Evolutionary conservation across 2,888 invertebrate species (phyloP), one percentile per base, ranked within the genome.

Genomic region (Trilocha varians): DNA sequence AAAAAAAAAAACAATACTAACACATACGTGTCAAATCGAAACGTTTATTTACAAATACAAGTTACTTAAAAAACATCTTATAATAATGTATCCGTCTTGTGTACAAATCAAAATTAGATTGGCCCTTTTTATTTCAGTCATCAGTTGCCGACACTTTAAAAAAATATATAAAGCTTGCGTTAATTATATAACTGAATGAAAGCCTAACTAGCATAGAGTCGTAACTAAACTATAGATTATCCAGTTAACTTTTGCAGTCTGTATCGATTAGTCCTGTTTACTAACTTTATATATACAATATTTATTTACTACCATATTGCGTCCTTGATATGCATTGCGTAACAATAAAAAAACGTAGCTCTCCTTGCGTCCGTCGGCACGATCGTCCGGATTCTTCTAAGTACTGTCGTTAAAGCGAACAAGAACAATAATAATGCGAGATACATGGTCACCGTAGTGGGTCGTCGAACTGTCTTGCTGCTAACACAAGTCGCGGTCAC

Each of bases 291-390:
- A 85, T 84, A 67, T 85, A 85, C 84, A 85, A 78, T 82, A 84
- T 85, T 84, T 84, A 85, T 84, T 84, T 78, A 70, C 85, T 85
- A 85, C 77, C 85, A 84, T 85, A 85, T 85, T 85, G 85, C 85
- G 85, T 85, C 74, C 80, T 77, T 83, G 85, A 85, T 85, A 85
- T 84, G 85, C 85, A 84, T 85, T 75, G 85, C 85, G 85, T 83
- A 84, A 84, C 85, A 84, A 84, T 83, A 84, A 83, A 83, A 83
- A 83, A 83, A 82, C 77, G 67, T 80, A 80, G 83, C 83, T n/a
- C 80, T 75, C 74, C 66, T 78, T 76, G 80, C 77, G 75, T 65
- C 68, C 58, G 68, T 70, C 67, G 48, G 53, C 55, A 59, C 57
- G 61, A 57, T 53, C 69, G 48, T 60, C 52, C 66, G 63, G 66